These are phyloP conservation scores for Alloscopus bannaensis DNA, from an alignment of 2,888 invertebrate species.

Conservation along the genomic window DNA sequence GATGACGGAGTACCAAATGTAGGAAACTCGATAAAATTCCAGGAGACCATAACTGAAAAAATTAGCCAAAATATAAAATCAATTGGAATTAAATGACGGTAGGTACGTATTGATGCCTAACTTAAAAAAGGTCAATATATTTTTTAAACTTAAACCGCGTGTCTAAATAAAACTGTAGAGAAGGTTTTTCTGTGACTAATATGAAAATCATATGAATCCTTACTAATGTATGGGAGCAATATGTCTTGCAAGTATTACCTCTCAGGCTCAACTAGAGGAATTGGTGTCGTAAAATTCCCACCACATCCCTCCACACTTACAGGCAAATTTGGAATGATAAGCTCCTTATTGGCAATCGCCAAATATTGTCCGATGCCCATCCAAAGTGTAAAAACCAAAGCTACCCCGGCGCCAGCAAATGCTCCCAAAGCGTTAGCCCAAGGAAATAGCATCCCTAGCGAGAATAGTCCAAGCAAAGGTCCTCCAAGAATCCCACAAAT, in stretches of 20 bases:
- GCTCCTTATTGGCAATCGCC: conserved; percentile 65
- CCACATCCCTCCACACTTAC: conserved; percentile 74
- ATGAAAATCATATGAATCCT: too few species aligned
- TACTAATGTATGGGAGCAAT: too few species aligned
- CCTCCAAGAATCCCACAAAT: conserved; percentile 79
- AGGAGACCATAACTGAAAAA: conserved; percentile 68
- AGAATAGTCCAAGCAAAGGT: conserved; percentile 89
- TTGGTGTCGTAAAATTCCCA: conserved; percentile 64
- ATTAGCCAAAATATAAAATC: too few species aligned
- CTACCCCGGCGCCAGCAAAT: conserved; percentile 73
- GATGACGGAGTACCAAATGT: conserved; percentile 92
- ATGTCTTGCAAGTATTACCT: too few species aligned
- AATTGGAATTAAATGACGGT: conserved; percentile 6
- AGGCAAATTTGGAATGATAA: conserved; percentile 71
- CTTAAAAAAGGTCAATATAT: too few species aligned
- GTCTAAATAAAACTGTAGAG: too few species aligned
- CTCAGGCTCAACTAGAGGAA: conserved; percentile 14
- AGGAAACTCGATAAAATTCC: conserved; percentile 85
- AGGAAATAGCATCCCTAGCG: conserved; percentile 92
- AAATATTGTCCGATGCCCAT: conserved; percentile 50
- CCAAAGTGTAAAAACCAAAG: conserved; percentile 70
- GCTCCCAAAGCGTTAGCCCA: conserved; percentile 85
- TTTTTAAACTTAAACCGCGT: too few species aligned
- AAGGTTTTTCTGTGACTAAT: too few species aligned
- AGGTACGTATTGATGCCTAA: not conserved